phyloP scores from a whole-genome alignment of 2,797 vertebrate genomes.

The Sitta carolinensis region DNA sequence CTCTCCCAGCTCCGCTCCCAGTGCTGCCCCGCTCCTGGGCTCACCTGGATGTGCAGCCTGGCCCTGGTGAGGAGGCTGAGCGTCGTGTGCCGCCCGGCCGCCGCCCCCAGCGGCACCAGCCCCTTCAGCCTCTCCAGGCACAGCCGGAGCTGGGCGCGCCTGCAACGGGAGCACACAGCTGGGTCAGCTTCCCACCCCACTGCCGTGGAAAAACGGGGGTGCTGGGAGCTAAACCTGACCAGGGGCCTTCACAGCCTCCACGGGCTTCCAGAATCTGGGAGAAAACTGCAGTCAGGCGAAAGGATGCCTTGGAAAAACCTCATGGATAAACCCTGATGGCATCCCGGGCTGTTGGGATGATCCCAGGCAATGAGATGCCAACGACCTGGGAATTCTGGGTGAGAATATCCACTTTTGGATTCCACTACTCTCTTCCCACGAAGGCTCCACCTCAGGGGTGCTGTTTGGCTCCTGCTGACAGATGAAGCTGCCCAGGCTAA shows the following conservation, averaged over 20 bases:
- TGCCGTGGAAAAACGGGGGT: accelerated
- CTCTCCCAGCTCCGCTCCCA: not conserved
- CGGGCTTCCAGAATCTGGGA: accelerated
- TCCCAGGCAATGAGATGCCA: not conserved
- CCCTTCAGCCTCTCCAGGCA: constrained; percentile 12
- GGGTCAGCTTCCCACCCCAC: not conserved
- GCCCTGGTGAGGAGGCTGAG: constrained; percentile 13
- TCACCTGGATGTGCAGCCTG: not conserved
- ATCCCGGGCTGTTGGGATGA: accelerated
- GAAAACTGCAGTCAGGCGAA: not conserved
- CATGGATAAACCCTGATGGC: not conserved
- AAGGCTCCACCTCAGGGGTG: not conserved
- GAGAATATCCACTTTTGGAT: not conserved
- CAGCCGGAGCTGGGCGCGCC: constrained; percentile 1
- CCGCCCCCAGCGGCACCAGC: not conserved
- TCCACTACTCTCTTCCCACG: not conserved
- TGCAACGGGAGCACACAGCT: not conserved
- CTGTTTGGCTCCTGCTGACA: accelerated
- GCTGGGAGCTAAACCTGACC: not conserved
- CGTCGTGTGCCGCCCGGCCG: not conserved
- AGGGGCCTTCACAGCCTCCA: not conserved
- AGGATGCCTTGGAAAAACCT: not conserved
- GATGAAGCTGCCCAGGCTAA: not conserved
- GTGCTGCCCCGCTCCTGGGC: accelerated
- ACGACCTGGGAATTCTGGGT: accelerated